Evolutionary conservation across 2,888 invertebrate genomes (phyloP), one percentile per base, ranked within the genome.

Genomic region (Augiades crinisus): DNA sequence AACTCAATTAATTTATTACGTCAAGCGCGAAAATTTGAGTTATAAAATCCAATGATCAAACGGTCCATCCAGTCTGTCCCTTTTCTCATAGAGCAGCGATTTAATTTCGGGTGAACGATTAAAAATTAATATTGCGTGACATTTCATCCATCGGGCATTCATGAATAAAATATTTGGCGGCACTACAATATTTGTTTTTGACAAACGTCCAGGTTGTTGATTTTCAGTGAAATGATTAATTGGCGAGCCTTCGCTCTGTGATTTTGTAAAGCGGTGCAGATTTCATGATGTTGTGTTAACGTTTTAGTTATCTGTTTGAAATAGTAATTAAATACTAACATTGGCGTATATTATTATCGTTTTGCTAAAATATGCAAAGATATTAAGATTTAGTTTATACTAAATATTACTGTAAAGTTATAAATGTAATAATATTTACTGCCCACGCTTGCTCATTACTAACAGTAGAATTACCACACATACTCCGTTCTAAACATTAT

Each of bases 151-250:
- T 19, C 19, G 19, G 4, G n/a, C 5, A 13, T n/a, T 19, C 30
- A 30, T 30, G 21, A 38, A 47, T 47, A 38, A 47, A 37, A 47
- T 31, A 47, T 47, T 21, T 19, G 19, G 27, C 13, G 14, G 5
- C 43, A 31, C 27, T 30, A 21, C n/a, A n/a, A n/a, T 30, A 13
- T 36, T 36, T 47, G 37, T 24, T 41, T 24, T 6, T 14, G 33
- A 41, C 22, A 40, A n/a, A 12, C 13, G 5, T 14, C n/a, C 21
- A 30, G 37, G 30, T 12, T 37, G 40, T 34, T 49, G 33, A 49
- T 41, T 33, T 41, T 41, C 33, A 37, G 24, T 10, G 16, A 10
- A 24, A 46, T 46, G 12, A 47, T 47, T 21, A 38, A 10, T 40
- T 47, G 31, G 21, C 7, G 8, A 14, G 21, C 30, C 27, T 10